A percentile compares a stretch with the other conserved stretches of the same genome.
Conservation (phyloP, 1,140 invertebrate species). For the Eurosta solidaginis region DNA sequence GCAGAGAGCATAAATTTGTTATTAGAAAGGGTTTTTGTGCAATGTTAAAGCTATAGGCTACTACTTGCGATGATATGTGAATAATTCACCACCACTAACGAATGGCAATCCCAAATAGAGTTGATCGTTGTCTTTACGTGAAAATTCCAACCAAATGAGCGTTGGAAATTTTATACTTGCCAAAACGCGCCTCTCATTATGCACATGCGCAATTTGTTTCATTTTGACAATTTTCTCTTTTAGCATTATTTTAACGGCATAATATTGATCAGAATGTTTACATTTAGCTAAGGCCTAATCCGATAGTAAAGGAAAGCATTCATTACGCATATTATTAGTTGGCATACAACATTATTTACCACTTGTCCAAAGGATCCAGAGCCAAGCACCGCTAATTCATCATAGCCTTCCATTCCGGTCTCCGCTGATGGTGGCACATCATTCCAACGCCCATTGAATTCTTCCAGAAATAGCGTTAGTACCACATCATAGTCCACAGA, state of each 20-base stretch:
- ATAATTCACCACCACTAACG: conserved; percentile 83
- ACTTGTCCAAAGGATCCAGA: conserved; percentile 53
- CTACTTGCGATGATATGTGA: conserved; percentile 72
- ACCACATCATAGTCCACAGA: conserved; percentile 47
- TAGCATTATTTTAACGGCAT: conserved; percentile 90
- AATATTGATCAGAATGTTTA: conserved; percentile 61
- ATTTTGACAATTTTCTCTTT: conserved; percentile 86
- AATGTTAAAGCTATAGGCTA: neutral
- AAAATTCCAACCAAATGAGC: conserved; percentile 80
- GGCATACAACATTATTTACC: conserved; percentile 7
- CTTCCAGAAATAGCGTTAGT: conserved; percentile 45
- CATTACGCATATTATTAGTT: too few relatives aligned
- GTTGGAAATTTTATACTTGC: conserved; percentile 82
- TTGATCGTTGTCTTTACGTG: conserved; percentile 85
- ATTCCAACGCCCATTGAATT: conserved; percentile 44
- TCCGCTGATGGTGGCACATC: conserved; percentile 41
- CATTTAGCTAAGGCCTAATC: conserved; percentile 40
- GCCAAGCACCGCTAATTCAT: conserved; percentile 43
- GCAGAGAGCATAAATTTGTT: neutral
- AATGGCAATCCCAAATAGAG: conserved; percentile 83
- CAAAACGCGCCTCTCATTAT: conserved; percentile 85
- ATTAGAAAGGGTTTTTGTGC: neutral
- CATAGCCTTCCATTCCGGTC: conserved; percentile 45
- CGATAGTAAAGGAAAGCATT: neutral
- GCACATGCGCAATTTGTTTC: conserved; percentile 85